These are phyloP conservation scores for Holotrichia oblita DNA, from an alignment of 1,140 invertebrate genomes.

Conservation along the genomic window DNA sequence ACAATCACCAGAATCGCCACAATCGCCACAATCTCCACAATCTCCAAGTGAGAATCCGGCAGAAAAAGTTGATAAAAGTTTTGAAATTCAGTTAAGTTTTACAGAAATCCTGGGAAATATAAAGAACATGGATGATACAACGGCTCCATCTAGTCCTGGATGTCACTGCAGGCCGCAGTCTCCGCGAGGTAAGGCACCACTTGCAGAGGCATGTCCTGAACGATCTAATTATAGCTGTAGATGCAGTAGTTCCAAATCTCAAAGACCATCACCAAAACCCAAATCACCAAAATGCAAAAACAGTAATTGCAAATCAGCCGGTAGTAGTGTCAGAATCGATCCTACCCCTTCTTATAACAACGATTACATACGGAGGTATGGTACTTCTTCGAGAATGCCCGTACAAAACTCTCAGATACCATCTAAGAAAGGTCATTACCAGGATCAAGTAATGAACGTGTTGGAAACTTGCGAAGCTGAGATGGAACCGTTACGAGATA, in stretches of 20 bases:
- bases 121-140: not conserved
- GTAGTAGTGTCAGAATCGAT: not conserved
- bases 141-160: not conserved
- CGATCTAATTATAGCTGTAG: not conserved
- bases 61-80: constrained; percentile 2
- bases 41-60: not conserved
- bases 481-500: constrained; percentile 24
- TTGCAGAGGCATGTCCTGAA: not conserved
- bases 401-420: not conserved
- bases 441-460: constrained; percentile 21
- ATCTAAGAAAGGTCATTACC: not conserved
- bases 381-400: not conserved
- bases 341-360: not conserved
- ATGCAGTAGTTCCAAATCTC: not conserved
- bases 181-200: not conserved
- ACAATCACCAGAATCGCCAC: no score
- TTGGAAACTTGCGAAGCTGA: constrained; percentile 35
- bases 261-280: not conserved
- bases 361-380: not conserved
- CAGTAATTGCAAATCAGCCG: not conserved
- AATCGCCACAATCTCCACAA: no score
- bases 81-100: constrained; percentile 38
- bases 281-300: not conserved
- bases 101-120: not conserved
- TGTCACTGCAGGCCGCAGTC: not conserved